Conservation (phyloP, 1,140 invertebrate genomes). For the Conus betulinus region DNA sequence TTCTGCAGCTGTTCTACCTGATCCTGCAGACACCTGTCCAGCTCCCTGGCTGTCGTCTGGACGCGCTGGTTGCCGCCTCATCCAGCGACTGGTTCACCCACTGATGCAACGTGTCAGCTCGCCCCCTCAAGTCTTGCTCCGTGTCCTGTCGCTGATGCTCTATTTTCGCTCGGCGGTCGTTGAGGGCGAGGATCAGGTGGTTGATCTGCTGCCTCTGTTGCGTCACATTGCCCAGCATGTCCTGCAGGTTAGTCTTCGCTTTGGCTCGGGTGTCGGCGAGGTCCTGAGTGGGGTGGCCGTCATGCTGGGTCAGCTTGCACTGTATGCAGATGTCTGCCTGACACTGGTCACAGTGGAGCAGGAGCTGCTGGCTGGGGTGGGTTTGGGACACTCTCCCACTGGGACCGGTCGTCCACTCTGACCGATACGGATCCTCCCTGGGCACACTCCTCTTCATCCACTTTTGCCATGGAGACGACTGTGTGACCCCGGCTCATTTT, state of each 20-base stretch:
- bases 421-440: not conserved
- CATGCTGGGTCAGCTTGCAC: constrained; percentile 26
- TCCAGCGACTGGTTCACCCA: not conserved
- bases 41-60: not conserved
- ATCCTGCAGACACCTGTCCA: not conserved
- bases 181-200: not conserved
- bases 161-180: not conserved
- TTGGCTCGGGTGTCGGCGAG: constrained; percentile 5
- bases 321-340: constrained; percentile 13
- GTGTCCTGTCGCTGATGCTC: not conserved
- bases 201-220: not conserved
- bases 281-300: constrained; percentile 18
- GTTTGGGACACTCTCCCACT: constrained; percentile 17
- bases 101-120: not conserved
- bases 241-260: not conserved
- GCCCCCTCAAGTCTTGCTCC: not conserved
- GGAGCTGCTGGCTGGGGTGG: not conserved
- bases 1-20: not conserved
- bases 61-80: not conserved
- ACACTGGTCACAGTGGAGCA: not conserved
- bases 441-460: not conserved
- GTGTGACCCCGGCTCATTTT: not conserved
- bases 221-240: not conserved
- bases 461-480: not conserved
- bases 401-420: no score